A percentile compares a stretch with the other conserved stretches of the same genome.
Evolutionary conservation across 2,888 invertebrate genomes (phyloP).

Genomic region (Eristalis arbustorum): DNA sequence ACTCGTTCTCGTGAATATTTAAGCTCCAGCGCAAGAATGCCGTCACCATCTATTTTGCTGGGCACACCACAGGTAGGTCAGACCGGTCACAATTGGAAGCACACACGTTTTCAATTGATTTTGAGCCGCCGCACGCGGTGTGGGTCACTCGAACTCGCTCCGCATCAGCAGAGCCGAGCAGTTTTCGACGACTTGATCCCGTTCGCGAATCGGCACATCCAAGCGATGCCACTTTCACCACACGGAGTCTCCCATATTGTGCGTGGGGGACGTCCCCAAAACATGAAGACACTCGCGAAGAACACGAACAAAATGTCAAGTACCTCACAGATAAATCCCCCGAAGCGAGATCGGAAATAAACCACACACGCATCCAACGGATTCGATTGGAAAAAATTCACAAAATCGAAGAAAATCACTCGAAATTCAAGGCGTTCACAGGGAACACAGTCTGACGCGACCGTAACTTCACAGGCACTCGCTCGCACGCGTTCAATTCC

Average conservation of each 20-base stretch:
- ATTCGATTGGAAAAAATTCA: conserved; percentile 3
- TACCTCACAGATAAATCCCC: background rate
- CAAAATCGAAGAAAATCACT: conserved; percentile 7
- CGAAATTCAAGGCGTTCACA: background rate
- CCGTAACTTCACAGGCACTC: conserved; percentile 30
- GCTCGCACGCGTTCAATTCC: conserved; percentile 61
- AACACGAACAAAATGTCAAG: conserved; percentile 22
- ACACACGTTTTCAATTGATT: background rate
- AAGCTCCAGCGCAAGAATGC: background rate
- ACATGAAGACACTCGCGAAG: conserved; percentile 39
- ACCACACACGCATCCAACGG: background rate
- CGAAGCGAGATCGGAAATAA: background rate
- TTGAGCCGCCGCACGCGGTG: background rate
- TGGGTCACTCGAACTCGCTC: background rate
- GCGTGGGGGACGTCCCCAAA: conserved; percentile 21
- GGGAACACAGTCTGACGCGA: background rate
- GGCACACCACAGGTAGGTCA: too few relatives aligned
- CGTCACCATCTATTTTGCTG: background rate
- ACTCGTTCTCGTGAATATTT: conserved; percentile 21
- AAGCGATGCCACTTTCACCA: conserved; percentile 61
- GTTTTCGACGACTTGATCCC: background rate
- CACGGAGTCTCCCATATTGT: conserved; percentile 39
- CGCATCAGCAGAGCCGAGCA: background rate
- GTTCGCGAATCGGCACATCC: conserved; percentile 46
- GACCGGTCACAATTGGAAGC: background rate